phyloP scores from a whole-genome alignment of 1,140 invertebrate species.

The Pectinophora gossypiella region DNA sequence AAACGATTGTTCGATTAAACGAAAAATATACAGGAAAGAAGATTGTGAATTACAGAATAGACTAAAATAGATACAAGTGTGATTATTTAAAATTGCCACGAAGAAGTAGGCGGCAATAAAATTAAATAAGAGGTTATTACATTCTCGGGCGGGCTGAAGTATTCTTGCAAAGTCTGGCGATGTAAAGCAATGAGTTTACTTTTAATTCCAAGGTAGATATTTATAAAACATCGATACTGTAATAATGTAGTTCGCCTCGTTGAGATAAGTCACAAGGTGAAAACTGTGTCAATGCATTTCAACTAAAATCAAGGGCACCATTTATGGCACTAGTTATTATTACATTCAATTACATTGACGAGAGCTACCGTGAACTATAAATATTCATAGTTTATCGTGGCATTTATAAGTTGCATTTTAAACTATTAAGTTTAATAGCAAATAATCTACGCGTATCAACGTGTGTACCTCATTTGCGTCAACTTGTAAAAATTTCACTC shows the following conservation, averaged over 20 bases:
- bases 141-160: too few species aligned
- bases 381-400: slow-evolving; percentile 12
- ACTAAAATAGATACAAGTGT: not conserved
- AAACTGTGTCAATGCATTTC: slow-evolving; percentile 5
- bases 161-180: not conserved
- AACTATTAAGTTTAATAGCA: not conserved
- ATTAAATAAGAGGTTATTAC: too few species aligned
- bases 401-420: not conserved
- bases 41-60: not conserved
- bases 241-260: slow-evolving; percentile 4
- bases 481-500: slow-evolving; percentile 54
- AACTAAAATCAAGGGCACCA: slow-evolving; percentile 1
- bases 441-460: not conserved
- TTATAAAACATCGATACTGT: slow-evolving; percentile 1
- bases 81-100: not conserved
- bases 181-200: not conserved
- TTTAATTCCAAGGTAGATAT: slow-evolving; percentile 1
- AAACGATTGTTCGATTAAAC: too few species aligned
- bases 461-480: slow-evolving; percentile 35
- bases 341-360: not conserved
- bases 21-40: too few species aligned
- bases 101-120: not conserved
- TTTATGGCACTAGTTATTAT: not conserved
- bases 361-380: slow-evolving; percentile 2
- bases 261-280: slow-evolving; percentile 3